Percentiles rank a stretch among this genome's conserved stretches.
These are phyloP conservation scores for Rhombomys opimus DNA, from an alignment of 2,113 vertebrate species.

Conservation along the genomic window DNA sequence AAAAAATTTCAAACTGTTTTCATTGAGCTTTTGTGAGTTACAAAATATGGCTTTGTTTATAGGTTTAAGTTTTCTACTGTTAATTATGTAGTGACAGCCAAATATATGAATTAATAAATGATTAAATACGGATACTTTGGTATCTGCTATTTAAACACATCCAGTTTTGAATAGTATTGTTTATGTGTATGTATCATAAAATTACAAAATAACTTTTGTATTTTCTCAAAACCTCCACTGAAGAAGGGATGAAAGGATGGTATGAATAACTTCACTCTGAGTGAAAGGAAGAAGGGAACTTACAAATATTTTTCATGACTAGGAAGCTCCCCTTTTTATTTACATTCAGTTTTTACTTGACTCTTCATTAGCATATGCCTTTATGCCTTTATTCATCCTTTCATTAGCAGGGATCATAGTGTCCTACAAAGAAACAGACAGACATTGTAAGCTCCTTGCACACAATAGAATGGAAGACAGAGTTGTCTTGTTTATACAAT, in stretches of 20 bases:
- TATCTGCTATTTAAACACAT: background rate
- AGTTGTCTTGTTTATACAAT: constrained; percentile 88
- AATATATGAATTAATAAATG: background rate
- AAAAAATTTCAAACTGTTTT: constrained; percentile 14
- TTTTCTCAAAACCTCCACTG: background rate
- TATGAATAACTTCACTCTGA: background rate
- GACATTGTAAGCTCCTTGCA: constrained; percentile 84
- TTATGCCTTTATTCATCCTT: constrained; percentile 84
- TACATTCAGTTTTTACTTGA: constrained; percentile 78
- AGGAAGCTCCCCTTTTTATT: constrained; percentile 75
- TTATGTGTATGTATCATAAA: background rate
- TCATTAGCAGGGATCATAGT: constrained; percentile 78
- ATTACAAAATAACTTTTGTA: constrained; percentile 25
- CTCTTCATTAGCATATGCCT: constrained; percentile 79
- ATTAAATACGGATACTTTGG: background rate
- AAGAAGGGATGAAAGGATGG: background rate
- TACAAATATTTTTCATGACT: constrained; percentile 75
- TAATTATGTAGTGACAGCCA: background rate
- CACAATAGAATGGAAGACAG: constrained; percentile 85
- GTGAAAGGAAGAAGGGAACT: constrained; percentile 44
- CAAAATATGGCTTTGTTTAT: background rate
- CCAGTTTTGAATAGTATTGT: background rate
- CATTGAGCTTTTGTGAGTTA: background rate
- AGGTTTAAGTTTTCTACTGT: background rate
- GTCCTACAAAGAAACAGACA: constrained; percentile 81